These are phyloP conservation scores for Sander lucioperca DNA, from an alignment of 2,113 vertebrate genomes.

Conservation along the genomic window DNA sequence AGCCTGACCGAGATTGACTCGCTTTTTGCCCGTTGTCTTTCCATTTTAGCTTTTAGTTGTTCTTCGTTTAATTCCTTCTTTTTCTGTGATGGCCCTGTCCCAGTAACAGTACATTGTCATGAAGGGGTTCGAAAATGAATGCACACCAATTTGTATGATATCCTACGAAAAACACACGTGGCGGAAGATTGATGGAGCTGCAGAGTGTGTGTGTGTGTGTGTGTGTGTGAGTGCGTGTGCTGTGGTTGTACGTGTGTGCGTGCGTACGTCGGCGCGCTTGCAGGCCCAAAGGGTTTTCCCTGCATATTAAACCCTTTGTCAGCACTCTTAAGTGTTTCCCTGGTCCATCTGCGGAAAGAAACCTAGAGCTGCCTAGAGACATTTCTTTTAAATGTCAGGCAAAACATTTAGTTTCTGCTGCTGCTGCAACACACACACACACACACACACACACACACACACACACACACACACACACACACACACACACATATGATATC, in stretches of 20 bases:
- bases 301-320: slow-evolving; percentile 42
- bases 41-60: too few species aligned
- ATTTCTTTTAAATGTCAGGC: slow-evolving; percentile 36
- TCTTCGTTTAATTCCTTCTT: too few species aligned
- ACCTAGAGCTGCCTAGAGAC: neutral
- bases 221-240: neutral
- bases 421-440: slow-evolving; percentile 18
- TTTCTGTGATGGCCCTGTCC: too few species aligned
- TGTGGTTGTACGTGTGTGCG: neutral
- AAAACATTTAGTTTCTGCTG: slow-evolving; percentile 26
- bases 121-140: too few species aligned
- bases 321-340: slow-evolving; percentile 7
- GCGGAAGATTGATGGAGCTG: slow-evolving; percentile 38
- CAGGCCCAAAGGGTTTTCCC: slow-evolving; percentile 24
- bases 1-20: too few species aligned
- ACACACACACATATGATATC: too few species aligned
- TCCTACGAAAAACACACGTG: too few species aligned
- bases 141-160: too few species aligned
- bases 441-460: neutral
- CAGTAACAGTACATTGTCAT: too few species aligned
- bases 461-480: too few species aligned
- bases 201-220: neutral
- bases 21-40: too few species aligned
- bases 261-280: neutral
- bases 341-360: slow-evolving; percentile 18